Percentiles rank a stretch among this genome's conserved stretches.
Evolutionary conservation across 2,888 invertebrate genomes (phyloP).

Genomic region (Chrysopilus asiliformis): DNA sequence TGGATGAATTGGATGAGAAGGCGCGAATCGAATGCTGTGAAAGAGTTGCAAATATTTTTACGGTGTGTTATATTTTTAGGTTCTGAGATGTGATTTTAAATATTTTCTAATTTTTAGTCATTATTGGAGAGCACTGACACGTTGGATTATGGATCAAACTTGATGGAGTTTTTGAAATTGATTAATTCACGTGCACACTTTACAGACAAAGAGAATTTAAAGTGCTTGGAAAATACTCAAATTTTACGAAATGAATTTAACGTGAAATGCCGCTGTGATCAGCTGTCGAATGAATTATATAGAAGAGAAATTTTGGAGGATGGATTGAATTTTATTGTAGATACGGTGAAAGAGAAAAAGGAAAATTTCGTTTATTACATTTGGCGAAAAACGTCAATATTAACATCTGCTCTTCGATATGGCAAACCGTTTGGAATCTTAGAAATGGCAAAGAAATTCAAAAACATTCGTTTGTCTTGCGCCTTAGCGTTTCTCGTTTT

Average conservation of each 20-base stretch:
- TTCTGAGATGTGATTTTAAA: too few relatives aligned
- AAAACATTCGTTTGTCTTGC: constrained; percentile 27
- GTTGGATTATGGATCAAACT: constrained; percentile 13
- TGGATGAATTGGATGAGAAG: constrained; percentile 22
- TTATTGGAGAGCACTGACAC: too few relatives aligned
- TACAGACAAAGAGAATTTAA: too few relatives aligned
- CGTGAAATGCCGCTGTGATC: constrained; percentile 17
- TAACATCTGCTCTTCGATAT: constrained; percentile 22
- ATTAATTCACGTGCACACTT: constrained; percentile 21
- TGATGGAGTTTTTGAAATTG: constrained; percentile 28
- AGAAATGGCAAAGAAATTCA: constrained; percentile 23
- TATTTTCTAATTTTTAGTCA: too few relatives aligned
- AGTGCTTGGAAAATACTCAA: too few relatives aligned
- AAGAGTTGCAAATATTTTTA: constrained; percentile 23
- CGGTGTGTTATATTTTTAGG: too few relatives aligned
- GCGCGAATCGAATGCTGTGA: constrained; percentile 19
- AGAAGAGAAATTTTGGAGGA: constrained; percentile 20
- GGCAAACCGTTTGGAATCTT: constrained; percentile 24
- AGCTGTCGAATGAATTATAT: constrained; percentile 18
- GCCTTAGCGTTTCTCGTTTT: constrained; percentile 25
- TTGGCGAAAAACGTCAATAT: constrained; percentile 23
- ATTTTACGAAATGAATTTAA: constrained; percentile 22
- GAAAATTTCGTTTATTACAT: constrained; percentile 23
- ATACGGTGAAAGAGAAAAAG: constrained; percentile 10
- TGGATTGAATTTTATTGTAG: constrained; percentile 23